Base-by-base conservation (phyloP, 2,797 vertebrate genomes). In the Gephyroberyx darwinii region DNA sequence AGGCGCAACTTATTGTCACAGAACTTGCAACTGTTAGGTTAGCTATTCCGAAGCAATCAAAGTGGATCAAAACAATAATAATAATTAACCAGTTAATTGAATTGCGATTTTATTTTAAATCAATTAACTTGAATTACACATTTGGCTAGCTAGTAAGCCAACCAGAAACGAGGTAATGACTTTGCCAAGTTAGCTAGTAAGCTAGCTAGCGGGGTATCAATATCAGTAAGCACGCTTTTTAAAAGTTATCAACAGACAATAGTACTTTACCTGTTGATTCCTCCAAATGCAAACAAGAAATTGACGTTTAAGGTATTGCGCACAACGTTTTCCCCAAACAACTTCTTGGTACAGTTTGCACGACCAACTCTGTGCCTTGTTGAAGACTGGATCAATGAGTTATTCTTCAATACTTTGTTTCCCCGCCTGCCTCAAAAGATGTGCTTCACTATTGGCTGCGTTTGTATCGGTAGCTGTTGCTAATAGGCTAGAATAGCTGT, bases 401-500 rank as follows among this genome's bases (percentile, higher is more conserved):
- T 88, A 92, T 88, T 93, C 91, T 94, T 93, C 90, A 93, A 94
- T 91, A 92, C 88, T 92, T 91, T 89, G 75, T 90, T 71, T 91
- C 71, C 90, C 93, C 93, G 88, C 93, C 93, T 72, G 80, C 77
- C 78, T 41, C 10, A n/a, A 20, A 61, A 54, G 43, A 0, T 22
- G 0, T 16, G 59, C 8, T 0, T n/a, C 37, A 0, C 65, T 4
- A 94, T 93, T 94, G 92, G 93, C 1, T 61, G 0, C 1, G 7
- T 13, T 0, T 0, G 0, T 55, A 53, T 10, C 0, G 5, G 12
- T 30, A 12, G 0, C 3, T 4, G 0, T 0, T 3, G 1, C 4
- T 61, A 2, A 94, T 93, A 90, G 91, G 93, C 0, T 30, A 0
- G 1, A 0, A 7, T 0, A 5, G 51, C 50, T 74, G 88, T 92